Base-by-base conservation (phyloP, 2,113 vertebrate species). In the Oryzias curvinotus region DNA sequence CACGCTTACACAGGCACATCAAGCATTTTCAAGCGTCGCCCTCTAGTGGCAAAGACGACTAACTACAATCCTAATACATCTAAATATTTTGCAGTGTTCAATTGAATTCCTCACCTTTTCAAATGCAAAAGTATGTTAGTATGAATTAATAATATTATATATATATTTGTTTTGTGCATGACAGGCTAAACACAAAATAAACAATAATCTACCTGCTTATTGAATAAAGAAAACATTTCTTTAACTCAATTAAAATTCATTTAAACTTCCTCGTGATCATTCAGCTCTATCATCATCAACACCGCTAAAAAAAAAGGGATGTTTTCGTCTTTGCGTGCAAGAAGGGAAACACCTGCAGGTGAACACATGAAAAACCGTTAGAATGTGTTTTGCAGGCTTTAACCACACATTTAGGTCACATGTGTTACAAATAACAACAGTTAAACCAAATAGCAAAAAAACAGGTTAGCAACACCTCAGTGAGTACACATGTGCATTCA, bases 321-420 rank as follows among this genome's bases (percentile, higher is more conserved):
- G 62, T 26, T 17, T 19, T 43, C 47, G 28, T 26, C 28, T 46
- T 65, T 14, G 49, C 1, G n/a, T 41, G 25, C 1, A 17, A 74
- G 0, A 45, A 74, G 88, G 21, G 85, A 89, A 89, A 75, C 88
- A 90, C 87, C 88, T 90, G 88, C 62, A 59, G 60, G 65, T 48
- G 28, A 36, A 6, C 56, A 60, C 47, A 41, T 44, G 53, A 57
- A 55, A 10, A 87, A 61, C 80, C 57, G 80, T 85, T 75, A 46
- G 8, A 53, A 8, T 30, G 25, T 75, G 49, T 71, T 46, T 16
- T 50, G 53, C 5, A 71, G 42, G 13, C 1, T 41, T 55, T 19
- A 63, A 75, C 62, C 67, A 46, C 64, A 75, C 0, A 26, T 49
- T 16, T 21, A 68, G 57, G 58, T 21, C 44, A 46, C 14, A 18